Conservation (phyloP, 2,113 vertebrate species). For the Apteryx mantelli region DNA sequence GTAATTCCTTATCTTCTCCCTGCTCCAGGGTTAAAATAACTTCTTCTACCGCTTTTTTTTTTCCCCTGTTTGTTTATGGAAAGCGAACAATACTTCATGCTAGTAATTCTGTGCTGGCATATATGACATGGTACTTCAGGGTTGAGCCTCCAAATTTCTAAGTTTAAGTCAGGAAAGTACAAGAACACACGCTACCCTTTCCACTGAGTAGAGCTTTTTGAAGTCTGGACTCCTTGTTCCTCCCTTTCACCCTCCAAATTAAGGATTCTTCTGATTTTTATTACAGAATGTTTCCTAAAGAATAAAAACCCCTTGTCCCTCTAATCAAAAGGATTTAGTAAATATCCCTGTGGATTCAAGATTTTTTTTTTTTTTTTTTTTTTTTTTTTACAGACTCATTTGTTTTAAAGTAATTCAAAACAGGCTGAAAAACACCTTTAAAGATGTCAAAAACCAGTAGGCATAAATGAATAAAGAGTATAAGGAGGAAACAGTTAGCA, state of each 20-base stretch:
- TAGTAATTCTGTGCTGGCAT: background rate
- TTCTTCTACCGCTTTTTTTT: background rate
- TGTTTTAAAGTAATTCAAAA: slow-evolving; percentile 50
- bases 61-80: background rate
- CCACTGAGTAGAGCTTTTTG: background rate
- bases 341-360: slow-evolving; percentile 2
- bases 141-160: background rate
- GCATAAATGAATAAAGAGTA: slow-evolving; percentile 26
- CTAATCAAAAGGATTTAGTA: slow-evolving; percentile 40
- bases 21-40: background rate
- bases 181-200: accelerated
- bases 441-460: slow-evolving; percentile 43
- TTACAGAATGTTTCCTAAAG: background rate
- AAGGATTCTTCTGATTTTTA: slow-evolving; percentile 16
- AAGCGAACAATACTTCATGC: background rate
- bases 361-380: background rate
- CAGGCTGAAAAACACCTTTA: slow-evolving; percentile 64
- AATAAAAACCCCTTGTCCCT: background rate
- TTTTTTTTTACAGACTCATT: background rate
- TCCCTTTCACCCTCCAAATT: background rate
- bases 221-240: background rate
- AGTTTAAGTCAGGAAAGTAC: background rate
- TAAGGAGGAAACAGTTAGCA: slow-evolving; percentile 54
- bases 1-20: background rate
- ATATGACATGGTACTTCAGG: background rate